Evolutionary conservation across 2,888 invertebrate genomes (phyloP).

Genomic region (Seladonia tumulorum): DNA sequence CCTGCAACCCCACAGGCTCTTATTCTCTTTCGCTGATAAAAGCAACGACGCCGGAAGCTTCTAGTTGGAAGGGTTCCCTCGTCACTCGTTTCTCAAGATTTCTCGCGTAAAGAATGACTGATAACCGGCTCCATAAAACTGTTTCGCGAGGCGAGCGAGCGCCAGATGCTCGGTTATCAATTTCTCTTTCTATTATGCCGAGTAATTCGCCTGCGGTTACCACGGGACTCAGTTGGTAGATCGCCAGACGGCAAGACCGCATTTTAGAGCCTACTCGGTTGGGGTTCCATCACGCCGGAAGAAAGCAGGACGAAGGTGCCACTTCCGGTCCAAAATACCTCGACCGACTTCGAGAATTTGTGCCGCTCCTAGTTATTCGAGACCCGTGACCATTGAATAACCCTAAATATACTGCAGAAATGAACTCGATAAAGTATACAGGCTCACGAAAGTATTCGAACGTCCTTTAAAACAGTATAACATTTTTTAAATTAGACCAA

Average conservation of each 20-base stretch:
- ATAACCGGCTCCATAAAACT: not conserved
- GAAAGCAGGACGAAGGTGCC: not conserved
- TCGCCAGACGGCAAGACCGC: conserved; percentile 9
- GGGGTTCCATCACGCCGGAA: not conserved
- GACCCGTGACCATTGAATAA: too few relatives aligned
- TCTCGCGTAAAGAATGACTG: not conserved
- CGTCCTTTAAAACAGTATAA: too few relatives aligned
- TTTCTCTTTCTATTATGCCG: conserved; percentile 30
- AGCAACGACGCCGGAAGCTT: not conserved
- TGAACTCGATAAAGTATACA: too few relatives aligned
- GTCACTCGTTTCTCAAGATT: not conserved
- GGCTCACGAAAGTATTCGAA: too few relatives aligned
- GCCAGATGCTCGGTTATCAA: conserved; percentile 14
- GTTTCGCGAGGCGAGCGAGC: not conserved
- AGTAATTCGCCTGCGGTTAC: conserved; percentile 11
- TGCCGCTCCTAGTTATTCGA: too few relatives aligned
- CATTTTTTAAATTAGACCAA: too few relatives aligned
- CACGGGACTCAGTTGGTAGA: not conserved
- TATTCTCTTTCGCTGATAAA: not conserved
- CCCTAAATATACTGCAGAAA: too few relatives aligned
- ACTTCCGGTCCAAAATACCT: not conserved
- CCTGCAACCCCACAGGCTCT: not conserved
- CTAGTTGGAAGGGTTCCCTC: not conserved
- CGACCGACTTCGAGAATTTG: too few relatives aligned
- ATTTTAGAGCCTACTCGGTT: not conserved